Base-by-base conservation (phyloP, 2,797 vertebrate genomes). In the Sternarchorhynchus goeldii region DNA sequence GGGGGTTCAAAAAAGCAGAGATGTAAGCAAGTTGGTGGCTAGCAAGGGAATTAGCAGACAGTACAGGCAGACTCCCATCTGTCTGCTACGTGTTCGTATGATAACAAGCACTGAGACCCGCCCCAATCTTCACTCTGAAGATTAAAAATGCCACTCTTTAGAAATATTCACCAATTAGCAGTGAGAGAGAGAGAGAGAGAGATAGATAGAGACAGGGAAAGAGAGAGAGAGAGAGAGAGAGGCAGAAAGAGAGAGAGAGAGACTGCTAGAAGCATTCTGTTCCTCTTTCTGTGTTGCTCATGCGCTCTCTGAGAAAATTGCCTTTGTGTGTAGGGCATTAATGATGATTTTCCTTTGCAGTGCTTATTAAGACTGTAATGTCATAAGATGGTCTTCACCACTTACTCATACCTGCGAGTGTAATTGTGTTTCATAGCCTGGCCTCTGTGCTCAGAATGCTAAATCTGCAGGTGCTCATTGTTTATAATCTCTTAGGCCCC, bases 281-380 rank as follows among this genome's bases (percentile, higher is more conserved):
- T 25, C 45, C 55, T 75, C 29, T 53, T 76, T 65, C 10, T 21
- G 25, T 67, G 45, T 45, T 50, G 55, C 59, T 45, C 31, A 32
- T 72, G 67, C 68, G 56, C 69, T 32, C 25, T 60, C 73, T 50
- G 73, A 56, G 64, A 81, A 77, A 76, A 84, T 77, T 57, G 79
- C 82, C 70, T 88, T 84, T 84, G 83, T 84, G 82, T 66, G 71
- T 32, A 41, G 72, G 82, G 81, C 81, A 70, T 87, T 85, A 69
- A 62, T 63, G 82, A 87, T 81, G 39, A 32, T 39, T 84, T 73
- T 34, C 34, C 60, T 62, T 55, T 67, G 85, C 88, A 64, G 64
- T 84, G 81, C 88, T 91, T 85, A 88, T 92, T 91, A 90, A 81
- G 82, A 86, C 88, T 83, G 83, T 73, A 83, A 90, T 90, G 88